Conservation (phyloP, 2,113 vertebrate species). For the Bubo bubo region DNA sequence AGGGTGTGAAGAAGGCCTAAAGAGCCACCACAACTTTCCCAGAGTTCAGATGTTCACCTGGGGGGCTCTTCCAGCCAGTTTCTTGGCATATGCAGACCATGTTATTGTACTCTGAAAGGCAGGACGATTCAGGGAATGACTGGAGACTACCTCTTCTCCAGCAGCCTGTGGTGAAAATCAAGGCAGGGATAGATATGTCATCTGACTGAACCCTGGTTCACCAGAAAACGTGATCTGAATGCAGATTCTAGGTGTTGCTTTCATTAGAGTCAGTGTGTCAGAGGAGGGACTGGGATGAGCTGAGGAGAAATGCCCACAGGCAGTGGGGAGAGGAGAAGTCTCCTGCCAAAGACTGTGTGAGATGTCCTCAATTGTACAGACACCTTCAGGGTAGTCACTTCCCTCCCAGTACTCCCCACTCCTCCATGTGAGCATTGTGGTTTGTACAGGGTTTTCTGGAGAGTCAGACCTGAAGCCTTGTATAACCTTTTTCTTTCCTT, state of each 20-base stretch:
- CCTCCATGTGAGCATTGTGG: not conserved
- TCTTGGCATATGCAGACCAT: not conserved
- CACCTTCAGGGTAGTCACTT: not conserved
- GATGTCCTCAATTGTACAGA: not conserved
- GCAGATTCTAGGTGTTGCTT: not conserved
- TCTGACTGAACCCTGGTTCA: not conserved
- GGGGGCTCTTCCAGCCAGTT: not conserved
- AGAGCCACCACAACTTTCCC: not conserved
- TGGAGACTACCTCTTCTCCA: not conserved
- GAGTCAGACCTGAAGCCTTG: not conserved
- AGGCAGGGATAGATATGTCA: not conserved
- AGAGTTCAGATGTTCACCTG: not conserved
- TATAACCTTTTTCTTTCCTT: not conserved
- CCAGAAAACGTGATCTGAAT: not conserved
- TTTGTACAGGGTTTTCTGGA: not conserved
- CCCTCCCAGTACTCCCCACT: not conserved
- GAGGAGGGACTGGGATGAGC: not conserved
- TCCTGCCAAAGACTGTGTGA: not conserved
- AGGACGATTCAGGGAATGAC: not conserved
- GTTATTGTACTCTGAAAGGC: not conserved
- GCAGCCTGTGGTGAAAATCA: not conserved
- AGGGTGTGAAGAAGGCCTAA: not conserved
- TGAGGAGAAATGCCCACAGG: not conserved
- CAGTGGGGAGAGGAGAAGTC: not conserved
- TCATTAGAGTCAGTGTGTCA: not conserved